These are phyloP conservation scores for Pogona vitticeps DNA, from an alignment of 2,113 vertebrate species.

Conservation along the genomic window DNA sequence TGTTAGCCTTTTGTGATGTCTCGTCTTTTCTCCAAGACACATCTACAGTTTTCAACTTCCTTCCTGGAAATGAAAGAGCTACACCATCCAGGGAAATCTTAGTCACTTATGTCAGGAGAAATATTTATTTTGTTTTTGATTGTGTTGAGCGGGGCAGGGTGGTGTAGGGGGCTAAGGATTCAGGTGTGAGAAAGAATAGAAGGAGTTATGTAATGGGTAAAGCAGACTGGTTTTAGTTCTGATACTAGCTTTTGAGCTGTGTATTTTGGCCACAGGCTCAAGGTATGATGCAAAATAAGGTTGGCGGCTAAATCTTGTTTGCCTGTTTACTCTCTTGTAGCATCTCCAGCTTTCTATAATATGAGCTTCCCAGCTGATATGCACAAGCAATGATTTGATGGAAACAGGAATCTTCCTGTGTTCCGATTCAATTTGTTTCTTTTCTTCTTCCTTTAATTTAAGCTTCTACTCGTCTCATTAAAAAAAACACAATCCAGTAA, in stretches of 20 bases:
- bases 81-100: conserved; percentile 47
- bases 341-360: neutral
- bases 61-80: conserved; percentile 59
- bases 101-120: conserved; percentile 56
- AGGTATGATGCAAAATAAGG: neutral
- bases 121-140: conserved; percentile 55
- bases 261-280: conserved; percentile 7
- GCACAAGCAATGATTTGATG: neutral
- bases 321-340: neutral
- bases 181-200: conserved; percentile 60
- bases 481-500: neutral
- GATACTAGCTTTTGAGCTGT: conserved; percentile 24
- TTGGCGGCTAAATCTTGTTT: neutral
- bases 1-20: conserved; percentile 44
- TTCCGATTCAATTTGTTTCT: neutral
- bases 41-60: conserved; percentile 38
- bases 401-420: neutral
- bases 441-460: neutral
- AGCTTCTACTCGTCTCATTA: neutral
- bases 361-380: neutral
- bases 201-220: conserved; percentile 57
- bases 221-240: conserved; percentile 50
- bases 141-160: conserved; percentile 40
- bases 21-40: conserved; percentile 38
- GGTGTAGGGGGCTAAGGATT: conserved; percentile 25